Conservation (phyloP, 2,797 vertebrate genomes). For the Valencia hispanica region DNA sequence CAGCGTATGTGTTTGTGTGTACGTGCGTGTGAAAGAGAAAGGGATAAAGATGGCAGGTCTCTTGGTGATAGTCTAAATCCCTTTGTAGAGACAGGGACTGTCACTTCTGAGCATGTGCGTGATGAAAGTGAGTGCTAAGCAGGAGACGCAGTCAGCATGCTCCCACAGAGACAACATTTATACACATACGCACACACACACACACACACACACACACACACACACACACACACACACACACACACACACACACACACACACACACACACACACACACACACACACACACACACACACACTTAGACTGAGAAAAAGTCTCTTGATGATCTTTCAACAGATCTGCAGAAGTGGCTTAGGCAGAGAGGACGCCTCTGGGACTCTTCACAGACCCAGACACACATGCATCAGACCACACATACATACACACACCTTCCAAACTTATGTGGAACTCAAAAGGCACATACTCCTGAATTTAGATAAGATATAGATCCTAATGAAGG, state of each 20-base stretch:
- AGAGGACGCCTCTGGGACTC: slow-evolving; percentile 65
- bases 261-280: slow-evolving; percentile 26
- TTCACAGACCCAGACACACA: slow-evolving; percentile 44
- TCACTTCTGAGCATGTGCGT: slow-evolving; percentile 83
- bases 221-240: slow-evolving; percentile 29
- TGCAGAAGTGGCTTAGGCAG: slow-evolving; percentile 77
- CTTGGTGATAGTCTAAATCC: slow-evolving; percentile 83
- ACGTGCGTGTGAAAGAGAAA: slow-evolving; percentile 31
- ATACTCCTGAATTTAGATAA: slow-evolving; percentile 20
- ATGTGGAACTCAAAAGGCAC: slow-evolving; percentile 13
- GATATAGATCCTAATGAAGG: neutral
- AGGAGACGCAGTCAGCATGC: slow-evolving; percentile 75
- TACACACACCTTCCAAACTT: slow-evolving; percentile 31
- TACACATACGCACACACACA: slow-evolving; percentile 32
- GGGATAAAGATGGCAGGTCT: slow-evolving; percentile 78
- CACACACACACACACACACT: slow-evolving; percentile 29
- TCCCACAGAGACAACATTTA: slow-evolving; percentile 66
- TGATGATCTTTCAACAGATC: slow-evolving; percentile 79
- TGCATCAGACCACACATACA: slow-evolving; percentile 19
- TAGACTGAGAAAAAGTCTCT: slow-evolving; percentile 65
- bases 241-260: slow-evolving; percentile 24
- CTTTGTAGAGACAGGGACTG: slow-evolving; percentile 83
- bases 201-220: slow-evolving; percentile 25
- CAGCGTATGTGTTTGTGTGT: slow-evolving; percentile 25
- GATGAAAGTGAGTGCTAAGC: slow-evolving; percentile 84